These are phyloP conservation scores for Papio anubis DNA, from an alignment of 2,113 vertebrate genomes.

Conservation along the genomic window DNA sequence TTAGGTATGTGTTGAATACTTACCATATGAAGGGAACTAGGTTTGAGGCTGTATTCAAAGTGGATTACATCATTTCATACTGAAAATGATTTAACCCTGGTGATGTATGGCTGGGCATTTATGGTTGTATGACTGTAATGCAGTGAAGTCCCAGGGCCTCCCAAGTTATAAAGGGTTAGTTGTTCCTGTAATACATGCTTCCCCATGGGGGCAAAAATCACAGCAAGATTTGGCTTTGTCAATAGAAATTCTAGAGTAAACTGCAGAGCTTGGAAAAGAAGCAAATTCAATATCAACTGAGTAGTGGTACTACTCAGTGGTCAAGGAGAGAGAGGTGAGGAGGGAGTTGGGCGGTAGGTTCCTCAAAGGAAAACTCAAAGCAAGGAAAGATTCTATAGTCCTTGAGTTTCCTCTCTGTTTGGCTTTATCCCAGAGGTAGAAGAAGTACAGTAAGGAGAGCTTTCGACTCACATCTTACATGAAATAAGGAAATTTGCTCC, in stretches of 20 bases:
- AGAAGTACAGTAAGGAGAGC: not conserved
- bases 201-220: not conserved
- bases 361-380: not conserved
- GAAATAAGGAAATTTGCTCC: not conserved
- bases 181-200: conserved; percentile 6
- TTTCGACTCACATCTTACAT: not conserved
- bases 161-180: conserved; percentile 29
- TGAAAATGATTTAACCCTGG: conserved; percentile 26
- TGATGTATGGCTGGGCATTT: not conserved
- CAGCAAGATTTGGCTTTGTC: not conserved
- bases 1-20: conserved; percentile 19
- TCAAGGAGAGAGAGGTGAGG: not conserved
- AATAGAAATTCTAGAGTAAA: conserved; percentile 24
- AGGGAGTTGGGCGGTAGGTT: not conserved
- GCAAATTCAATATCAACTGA: not conserved
- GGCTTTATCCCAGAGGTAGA: not conserved
- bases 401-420: not conserved
- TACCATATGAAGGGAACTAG: not conserved
- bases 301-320: not conserved
- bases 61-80: conserved; percentile 34
- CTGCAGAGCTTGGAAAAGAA: not conserved
- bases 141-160: not conserved
- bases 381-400: not conserved
- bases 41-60: not conserved
- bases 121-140: not conserved